Evolutionary conservation across 2,888 invertebrate species (phyloP), one percentile per base, ranked within the genome.

Genomic region (Microdon myrmicae): DNA sequence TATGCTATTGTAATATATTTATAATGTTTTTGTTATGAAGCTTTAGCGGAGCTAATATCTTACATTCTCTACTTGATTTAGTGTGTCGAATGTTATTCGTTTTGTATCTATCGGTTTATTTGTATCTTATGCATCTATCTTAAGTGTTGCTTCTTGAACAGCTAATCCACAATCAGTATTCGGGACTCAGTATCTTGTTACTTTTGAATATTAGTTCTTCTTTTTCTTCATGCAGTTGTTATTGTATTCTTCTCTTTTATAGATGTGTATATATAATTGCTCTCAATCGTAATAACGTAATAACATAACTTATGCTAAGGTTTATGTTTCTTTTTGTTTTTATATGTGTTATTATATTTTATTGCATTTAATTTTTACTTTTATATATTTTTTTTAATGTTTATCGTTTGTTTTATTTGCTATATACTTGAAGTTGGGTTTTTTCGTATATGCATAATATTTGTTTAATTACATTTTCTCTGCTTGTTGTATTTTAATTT

Each of bases 181-280:
- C n/a, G n/a, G n/a, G n/a, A n/a, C n/a, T n/a, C n/a, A n/a, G n/a
- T n/a, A n/a, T n/a, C n/a, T n/a, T n/a, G n/a, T n/a, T 41, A 7
- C 22, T 17, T 51, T 31, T 67, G 41, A 54, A 49, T 67, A 49
- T 67, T 60, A 49, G 39, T 67, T 61, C 37, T 44, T 32, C 10
- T 9, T 44, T 44, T 43, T 66, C 67, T 43, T 45, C 67, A 51
- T 64, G 56, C 54, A 45, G 35, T 39, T 43, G 41, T 47, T 34
- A 56, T 60, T 49, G 41, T 70, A 58, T 58, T 53, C 61, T 68
- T 71, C 67, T 25, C 39, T 25, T 69, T 56, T 38, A 44, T 72
- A 67, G 70, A 68, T 71, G 69, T 73, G 73, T 73, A 71, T 70
- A 72, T 70, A 69, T 74, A 74, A 68, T 67, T 68, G 69, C 71